Evolutionary conservation across 2,888 invertebrate species (phyloP).

Genomic region (Nomada lathburiana): DNA sequence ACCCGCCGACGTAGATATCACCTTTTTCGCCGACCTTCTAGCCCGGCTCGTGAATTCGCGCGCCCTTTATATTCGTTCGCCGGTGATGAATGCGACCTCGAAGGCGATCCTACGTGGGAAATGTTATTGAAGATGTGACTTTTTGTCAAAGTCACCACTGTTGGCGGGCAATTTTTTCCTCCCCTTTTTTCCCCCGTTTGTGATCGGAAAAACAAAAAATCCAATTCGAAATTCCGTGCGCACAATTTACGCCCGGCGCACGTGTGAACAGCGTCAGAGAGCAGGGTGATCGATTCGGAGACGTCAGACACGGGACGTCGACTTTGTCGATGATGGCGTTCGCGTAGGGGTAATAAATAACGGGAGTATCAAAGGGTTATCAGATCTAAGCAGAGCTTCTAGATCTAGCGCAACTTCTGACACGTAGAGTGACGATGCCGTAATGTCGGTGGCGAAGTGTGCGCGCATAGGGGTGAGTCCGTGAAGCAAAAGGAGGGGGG

Average conservation of each 20-base stretch:
- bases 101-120: conserved; percentile 5
- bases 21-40: conserved; percentile 34
- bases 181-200: background rate
- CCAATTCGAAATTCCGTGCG: background rate
- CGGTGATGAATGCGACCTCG: conserved; percentile 21
- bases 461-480: conserved; percentile 66
- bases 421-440: conserved; percentile 83
- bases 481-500: conserved; percentile 54
- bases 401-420: conserved; percentile 81
- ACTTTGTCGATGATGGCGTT: conserved; percentile 54
- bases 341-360: conserved; percentile 73
- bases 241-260: background rate
- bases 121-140: background rate
- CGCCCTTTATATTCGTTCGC: background rate
- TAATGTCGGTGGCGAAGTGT: conserved; percentile 79
- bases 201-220: background rate
- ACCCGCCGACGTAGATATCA: conserved; percentile 50
- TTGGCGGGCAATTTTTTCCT: no score
- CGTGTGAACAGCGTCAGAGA: conserved; percentile 3
- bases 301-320: conserved; percentile 51
- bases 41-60: conserved; percentile 24
- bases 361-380: conserved; percentile 82
- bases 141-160: background rate
- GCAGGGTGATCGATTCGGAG: conserved; percentile 59
- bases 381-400: conserved; percentile 78